Percentiles rank a stretch among this genome's conserved stretches.
phyloP scores from a whole-genome alignment of 2,113 vertebrate genomes.

The Neopipo cinnamomea region DNA sequence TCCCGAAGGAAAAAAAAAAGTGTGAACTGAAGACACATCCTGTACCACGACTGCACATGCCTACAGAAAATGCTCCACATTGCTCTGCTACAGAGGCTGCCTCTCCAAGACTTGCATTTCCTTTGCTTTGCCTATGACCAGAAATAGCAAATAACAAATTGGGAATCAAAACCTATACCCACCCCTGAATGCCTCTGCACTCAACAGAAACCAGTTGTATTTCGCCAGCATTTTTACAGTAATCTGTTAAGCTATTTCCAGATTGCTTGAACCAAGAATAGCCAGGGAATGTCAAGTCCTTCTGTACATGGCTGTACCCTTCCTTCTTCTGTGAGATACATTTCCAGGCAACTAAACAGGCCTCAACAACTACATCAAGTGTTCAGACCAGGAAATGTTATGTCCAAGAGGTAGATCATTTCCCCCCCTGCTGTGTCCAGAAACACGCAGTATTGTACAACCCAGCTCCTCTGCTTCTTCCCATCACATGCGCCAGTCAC shows the following conservation, averaged over 20 bases:
- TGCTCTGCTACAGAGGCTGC: neutral
- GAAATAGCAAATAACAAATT: neutral
- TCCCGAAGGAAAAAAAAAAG: neutral
- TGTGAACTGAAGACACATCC: neutral
- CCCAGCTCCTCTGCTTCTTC: neutral
- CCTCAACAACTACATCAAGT: neutral
- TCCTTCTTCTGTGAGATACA: neutral
- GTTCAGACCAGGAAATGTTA: neutral
- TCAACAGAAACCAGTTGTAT: neutral
- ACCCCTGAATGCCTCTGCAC: neutral
- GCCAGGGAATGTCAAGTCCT: slow-evolving; percentile 12
- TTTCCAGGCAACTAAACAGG: neutral
- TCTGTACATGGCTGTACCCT: neutral
- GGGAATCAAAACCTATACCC: neutral
- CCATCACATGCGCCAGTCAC: neutral
- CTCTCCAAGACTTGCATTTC: neutral
- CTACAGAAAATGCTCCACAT: neutral
- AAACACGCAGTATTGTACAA: neutral
- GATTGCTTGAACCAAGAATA: neutral
- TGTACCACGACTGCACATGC: neutral
- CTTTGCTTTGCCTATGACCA: neutral
- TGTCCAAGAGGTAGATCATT: neutral
- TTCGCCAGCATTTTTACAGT: neutral
- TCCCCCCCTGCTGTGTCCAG: neutral
- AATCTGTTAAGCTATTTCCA: slow-evolving; percentile 14